A percentile compares a stretch with the other conserved stretches of the same genome.
Conservation (phyloP, 2,888 invertebrate species). For the Schizotus pectinicornis region DNA sequence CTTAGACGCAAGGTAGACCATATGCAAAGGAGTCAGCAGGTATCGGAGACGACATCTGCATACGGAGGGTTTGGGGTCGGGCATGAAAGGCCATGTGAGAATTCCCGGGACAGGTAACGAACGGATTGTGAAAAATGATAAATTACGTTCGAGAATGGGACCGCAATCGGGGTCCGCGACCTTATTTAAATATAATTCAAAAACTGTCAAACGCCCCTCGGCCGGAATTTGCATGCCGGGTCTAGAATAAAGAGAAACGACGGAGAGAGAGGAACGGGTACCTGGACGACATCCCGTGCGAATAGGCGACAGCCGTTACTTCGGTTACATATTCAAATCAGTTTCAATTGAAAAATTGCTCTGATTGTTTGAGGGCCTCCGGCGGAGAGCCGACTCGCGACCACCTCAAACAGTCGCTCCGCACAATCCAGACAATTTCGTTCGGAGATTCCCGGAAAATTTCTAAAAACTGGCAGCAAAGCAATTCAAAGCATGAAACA, state of each 20-base stretch:
- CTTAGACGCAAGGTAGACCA: slow-evolving; percentile 33
- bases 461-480: slow-evolving; percentile 13
- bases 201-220: slow-evolving; percentile 56
- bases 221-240: slow-evolving; percentile 54
- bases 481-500: not conserved
- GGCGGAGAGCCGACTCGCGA: slow-evolving; percentile 7
- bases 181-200: slow-evolving; percentile 58
- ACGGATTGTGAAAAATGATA: slow-evolving; percentile 54
- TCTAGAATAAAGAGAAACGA: slow-evolving; percentile 26
- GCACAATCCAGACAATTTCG: not conserved
- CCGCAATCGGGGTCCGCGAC: slow-evolving; percentile 45
- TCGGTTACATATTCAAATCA: slow-evolving; percentile 46
- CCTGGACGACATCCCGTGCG: slow-evolving; percentile 8
- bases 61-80: slow-evolving; percentile 34
- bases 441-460: not conserved
- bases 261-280: slow-evolving; percentile 36
- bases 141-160: slow-evolving; percentile 48
- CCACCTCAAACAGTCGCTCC: too few species aligned
- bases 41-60: slow-evolving; percentile 55
- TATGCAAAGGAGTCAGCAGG: slow-evolving; percentile 58
- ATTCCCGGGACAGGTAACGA: slow-evolving; percentile 52
- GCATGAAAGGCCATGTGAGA: slow-evolving; percentile 44
- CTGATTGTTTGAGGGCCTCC: slow-evolving; percentile 32
- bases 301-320: slow-evolving; percentile 15
- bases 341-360: slow-evolving; percentile 43